Evolutionary conservation across 2,797 vertebrate genomes (phyloP).

Genomic region (Chelidonichthys spinosus): DNA sequence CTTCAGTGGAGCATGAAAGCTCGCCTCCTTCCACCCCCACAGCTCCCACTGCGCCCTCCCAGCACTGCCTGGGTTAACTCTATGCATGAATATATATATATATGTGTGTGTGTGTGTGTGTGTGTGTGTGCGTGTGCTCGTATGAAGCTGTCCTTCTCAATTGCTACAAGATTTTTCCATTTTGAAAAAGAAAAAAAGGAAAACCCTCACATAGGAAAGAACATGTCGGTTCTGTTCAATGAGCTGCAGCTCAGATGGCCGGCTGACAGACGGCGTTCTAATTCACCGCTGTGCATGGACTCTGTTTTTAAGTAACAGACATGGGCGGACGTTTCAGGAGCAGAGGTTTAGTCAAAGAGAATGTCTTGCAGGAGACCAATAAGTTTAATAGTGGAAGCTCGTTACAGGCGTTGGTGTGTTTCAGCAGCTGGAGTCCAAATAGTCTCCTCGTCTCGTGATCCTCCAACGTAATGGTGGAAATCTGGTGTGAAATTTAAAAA

Average conservation of each 20-base stretch:
- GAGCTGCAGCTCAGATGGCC: background rate
- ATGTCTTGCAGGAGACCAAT: background rate
- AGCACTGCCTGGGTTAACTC: conserved; percentile 61
- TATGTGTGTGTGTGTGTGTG: conserved; percentile 17
- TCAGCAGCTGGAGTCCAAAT: background rate
- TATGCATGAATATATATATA: conserved; percentile 8
- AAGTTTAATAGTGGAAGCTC: background rate
- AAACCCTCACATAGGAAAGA: background rate
- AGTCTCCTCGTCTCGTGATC: background rate
- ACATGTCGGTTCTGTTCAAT: too few species aligned
- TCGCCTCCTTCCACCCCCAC: conserved; percentile 69
- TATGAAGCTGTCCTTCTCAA: conserved; percentile 41
- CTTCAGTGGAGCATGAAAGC: conserved; percentile 74
- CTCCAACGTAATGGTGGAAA: background rate
- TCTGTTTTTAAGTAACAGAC: background rate
- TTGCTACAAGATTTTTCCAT: conserved; percentile 66
- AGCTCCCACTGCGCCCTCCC: conserved; percentile 64
- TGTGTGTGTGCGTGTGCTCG: background rate
- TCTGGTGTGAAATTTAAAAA: background rate
- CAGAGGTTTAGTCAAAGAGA: background rate
- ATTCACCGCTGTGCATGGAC: background rate
- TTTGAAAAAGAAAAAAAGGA: conserved; percentile 27
- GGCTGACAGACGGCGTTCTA: background rate
- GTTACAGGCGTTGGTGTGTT: background rate
- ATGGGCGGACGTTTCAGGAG: too few species aligned